Conservation (phyloP, 2,888 invertebrate species). For the Eurois occulta region DNA sequence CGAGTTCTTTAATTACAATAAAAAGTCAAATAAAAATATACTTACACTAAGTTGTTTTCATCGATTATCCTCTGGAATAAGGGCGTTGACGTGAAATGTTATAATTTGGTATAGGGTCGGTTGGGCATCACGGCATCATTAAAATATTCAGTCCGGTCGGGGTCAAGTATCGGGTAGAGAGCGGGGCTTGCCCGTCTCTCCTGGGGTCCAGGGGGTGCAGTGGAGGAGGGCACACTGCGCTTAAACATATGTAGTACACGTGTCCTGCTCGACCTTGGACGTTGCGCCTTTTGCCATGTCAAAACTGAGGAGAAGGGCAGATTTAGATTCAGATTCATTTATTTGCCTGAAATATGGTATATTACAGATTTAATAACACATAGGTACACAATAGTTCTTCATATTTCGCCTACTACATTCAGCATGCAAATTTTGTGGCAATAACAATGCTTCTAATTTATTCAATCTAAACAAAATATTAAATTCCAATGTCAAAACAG, state of each 20-base stretch:
- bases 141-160: conserved; percentile 56
- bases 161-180: conserved; percentile 36
- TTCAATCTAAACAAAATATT: no score
- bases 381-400: no score
- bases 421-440: no score
- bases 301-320: no score
- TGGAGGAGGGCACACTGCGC: conserved; percentile 5
- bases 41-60: neutral
- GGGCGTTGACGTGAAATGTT: conserved; percentile 38
- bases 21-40: neutral
- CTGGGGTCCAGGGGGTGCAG: neutral
- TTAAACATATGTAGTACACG: conserved; percentile 55
- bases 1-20: neutral
- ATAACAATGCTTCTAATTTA: no score
- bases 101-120: conserved; percentile 34
- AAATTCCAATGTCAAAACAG: no score
- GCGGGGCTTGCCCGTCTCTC: neutral
- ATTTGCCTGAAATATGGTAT: no score
- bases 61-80: conserved; percentile 9
- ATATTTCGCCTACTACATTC: no score
- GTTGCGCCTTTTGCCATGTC: neutral
- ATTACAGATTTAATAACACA: no score
- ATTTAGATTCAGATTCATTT: no score
- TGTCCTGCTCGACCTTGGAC: conserved; percentile 44
- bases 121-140: conserved; percentile 42